Conservation (phyloP, 2,888 invertebrate genomes). For the Coleophora deauratella region DNA sequence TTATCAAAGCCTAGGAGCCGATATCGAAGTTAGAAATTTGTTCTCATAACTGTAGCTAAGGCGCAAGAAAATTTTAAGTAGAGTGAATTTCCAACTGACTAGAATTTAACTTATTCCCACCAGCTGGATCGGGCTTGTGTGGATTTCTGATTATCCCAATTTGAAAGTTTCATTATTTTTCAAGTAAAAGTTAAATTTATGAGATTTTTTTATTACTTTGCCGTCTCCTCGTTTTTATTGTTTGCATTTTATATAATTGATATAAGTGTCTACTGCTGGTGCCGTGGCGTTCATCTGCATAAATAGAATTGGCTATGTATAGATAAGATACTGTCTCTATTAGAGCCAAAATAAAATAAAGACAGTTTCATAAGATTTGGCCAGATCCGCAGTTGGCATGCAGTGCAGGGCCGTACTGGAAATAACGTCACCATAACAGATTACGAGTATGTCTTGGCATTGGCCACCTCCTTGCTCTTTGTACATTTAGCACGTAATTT, state of each 20-base stretch:
- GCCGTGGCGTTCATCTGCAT: background rate
- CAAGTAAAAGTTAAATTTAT: background rate
- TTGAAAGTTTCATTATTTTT: conserved; percentile 4
- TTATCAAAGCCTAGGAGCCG: too few species aligned
- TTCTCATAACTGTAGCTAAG: too few species aligned
- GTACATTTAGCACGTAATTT: conserved; percentile 46
- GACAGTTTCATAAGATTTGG: conserved; percentile 30
- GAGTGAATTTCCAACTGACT: too few species aligned
- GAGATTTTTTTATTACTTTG: background rate
- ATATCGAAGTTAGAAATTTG: too few species aligned
- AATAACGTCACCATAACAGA: conserved; percentile 71
- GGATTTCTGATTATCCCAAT: conserved; percentile 7
- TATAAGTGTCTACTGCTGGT: background rate
- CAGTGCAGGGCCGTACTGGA: conserved; percentile 33
- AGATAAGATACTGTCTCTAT: too few species aligned
- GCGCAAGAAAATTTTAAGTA: too few species aligned
- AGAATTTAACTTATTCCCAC: background rate
- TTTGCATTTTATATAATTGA: too few species aligned
- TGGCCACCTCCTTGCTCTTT: conserved; percentile 34
- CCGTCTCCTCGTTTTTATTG: background rate
- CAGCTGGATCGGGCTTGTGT: conserved; percentile 4
- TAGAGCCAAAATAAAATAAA: too few species aligned
- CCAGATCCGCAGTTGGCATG: conserved; percentile 56
- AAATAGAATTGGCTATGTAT: too few species aligned
- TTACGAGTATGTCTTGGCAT: conserved; percentile 71